Base-by-base conservation (phyloP, 2,113 vertebrate species). In the Lates calcarifer region DNA sequence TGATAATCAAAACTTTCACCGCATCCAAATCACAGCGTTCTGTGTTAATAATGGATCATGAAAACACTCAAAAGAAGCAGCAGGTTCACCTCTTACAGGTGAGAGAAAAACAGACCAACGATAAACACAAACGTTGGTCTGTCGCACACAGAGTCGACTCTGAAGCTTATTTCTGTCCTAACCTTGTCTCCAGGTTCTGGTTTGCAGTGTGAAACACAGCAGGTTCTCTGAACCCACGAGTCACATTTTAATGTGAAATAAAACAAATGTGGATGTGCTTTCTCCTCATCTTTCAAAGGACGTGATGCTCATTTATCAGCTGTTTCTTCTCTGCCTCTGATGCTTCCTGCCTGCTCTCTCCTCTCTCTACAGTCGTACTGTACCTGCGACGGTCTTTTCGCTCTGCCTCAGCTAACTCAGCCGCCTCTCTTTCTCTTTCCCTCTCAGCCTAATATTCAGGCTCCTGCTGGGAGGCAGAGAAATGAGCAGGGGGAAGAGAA, bases 381-480 rank as follows among this genome's bases (percentile, higher is more conserved):
- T 8, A 26, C 68, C 65, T 47, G 67, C 58, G 20, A 82, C 64
- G 74, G 56, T 84, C 20, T 26, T 57, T 29, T 63, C 45, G 24
- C 43, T 74, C 13, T 12, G 62, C 78, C 58, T 81, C 74, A n/a
- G 65, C 49, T 74, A 65, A 70, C 64, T 33, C 77, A 41, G 31
- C 58, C 61, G 0, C 79, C 74, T 79, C 56, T 67, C 74, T 74
- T 53, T 83, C 56, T n/a, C n/a, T n/a, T n/a, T n/a, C 64, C 11
- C 65, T 65, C 65, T 43, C 17, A n/a, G 68, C 73, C 81, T 82
- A 82, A 89, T 85, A 72, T 78, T 83, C 69, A 29, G 58, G 47
- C 37, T 89, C 83, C 83, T 66, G 81, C 88, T 86, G 85, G 26
- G 87, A 90, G 83, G 81, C 56, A 43, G 66, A 12, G 63, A 84